Evolutionary conservation across 2,797 vertebrate genomes (phyloP), one percentile per base, ranked within the genome.

Genomic region (Enteromius argenteus): DNA sequence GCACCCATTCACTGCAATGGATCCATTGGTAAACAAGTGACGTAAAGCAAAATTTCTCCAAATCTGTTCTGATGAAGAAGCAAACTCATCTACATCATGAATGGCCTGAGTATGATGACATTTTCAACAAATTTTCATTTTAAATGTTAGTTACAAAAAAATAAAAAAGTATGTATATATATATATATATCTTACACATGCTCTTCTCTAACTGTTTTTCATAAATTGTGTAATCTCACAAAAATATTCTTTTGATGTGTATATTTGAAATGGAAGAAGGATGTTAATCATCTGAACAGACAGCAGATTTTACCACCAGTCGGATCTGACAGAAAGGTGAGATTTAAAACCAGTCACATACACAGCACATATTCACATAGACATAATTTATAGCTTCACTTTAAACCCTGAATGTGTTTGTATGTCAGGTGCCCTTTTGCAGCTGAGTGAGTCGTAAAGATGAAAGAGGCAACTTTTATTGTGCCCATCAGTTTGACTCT

Each of bases 311-410:
- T 84, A 68, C 87, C 87, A n/a, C 86, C 73, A 0, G 82, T 86
- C 17, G 80, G 81, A 32, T 78, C 76, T 14, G 84, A 87, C 72
- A 86, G 83, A 76, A 88, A 68, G 83, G 86, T 86, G 49, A 87
- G 84, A 75, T 30, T 58, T 23, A 60, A 68, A 62, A 32, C 49
- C 15, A 1, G 21, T 49, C 83, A 51, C 42, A 79, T 72, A 37
- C 9, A 68, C 39, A 51, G 67, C 56, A 71, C 66, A 71, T 69
- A 56, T 39, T 77, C 23, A 30, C 81, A 32, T 66, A 62, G 32
- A 68, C n/a, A 6, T 78, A 30, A 79, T 79, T 79, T 84, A 84
- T 37, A 49, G 82, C 74, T 69, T 78, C 66, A 58, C 53, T 84
- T 79, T 71, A 60, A 79, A 71, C 53, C 39, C 75, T 71, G 75